Evolutionary conservation across 2,797 vertebrate species (phyloP), one percentile per base, ranked within the genome.

Genomic region (Halcyon leucocephala): DNA sequence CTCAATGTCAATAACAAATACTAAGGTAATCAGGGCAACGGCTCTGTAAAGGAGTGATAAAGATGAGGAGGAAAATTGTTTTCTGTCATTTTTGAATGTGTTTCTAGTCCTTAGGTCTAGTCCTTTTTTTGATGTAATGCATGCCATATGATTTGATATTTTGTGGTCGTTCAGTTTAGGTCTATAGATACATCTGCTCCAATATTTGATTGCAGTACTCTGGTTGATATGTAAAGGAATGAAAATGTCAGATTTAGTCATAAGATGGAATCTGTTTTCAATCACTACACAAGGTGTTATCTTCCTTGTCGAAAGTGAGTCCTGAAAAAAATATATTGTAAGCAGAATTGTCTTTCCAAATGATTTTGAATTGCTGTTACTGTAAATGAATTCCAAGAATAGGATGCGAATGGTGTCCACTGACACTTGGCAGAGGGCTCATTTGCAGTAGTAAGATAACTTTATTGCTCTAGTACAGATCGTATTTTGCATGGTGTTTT

Each of bases 231-330:
- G 31, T 21, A 65, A 93, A 93, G 77, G 35, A 93, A 90, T 49
- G 28, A 93, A 91, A 90, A 90, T 49, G 61, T 85, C 89, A 86
- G 69, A 87, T 93, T 73, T 87, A 82, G 84, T 89, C 37, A 57
- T 69, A 85, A 78, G 52, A 62, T 51, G 21, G 71, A 89, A 85
- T 44, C 71, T 83, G 60, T 78, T 95, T 97, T 94, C 90, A 94
- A 92, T 94, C 85, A 74, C 52, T 85, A 33, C 41, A n/a, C 12
- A 88, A 95, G 80, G 42, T 93, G 57, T 85, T 83, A 94, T 83
- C 69, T 92, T 89, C 17, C 39, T 65, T 86, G 89, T 85, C 46
- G 46, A 94, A 95, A 81, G 58, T 9, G 55, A 86, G 66, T 90
- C 25, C 33, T 82, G 60, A 71, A 94, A 86, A 70, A 85, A 72